Percentiles rank a stretch among this genome's conserved stretches.
phyloP scores from a whole-genome alignment of 2,888 invertebrate genomes.

The Cephus rjabovi region DNA sequence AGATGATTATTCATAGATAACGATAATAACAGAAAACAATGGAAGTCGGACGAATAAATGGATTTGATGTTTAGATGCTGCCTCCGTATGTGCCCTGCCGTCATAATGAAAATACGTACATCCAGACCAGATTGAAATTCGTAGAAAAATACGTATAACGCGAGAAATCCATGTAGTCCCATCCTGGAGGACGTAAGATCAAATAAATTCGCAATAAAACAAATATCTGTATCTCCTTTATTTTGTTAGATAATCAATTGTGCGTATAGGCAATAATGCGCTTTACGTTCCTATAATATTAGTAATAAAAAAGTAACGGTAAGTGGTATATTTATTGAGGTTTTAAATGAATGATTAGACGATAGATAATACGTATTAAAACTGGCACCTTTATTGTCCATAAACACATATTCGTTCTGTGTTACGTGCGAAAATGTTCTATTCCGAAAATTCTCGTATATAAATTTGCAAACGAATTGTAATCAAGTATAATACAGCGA shows the following conservation, averaged over 20 bases:
- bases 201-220: slow-evolving; percentile 48
- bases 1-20: slow-evolving; percentile 18
- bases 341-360: background rate
- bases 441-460: background rate
- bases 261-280: background rate
- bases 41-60: slow-evolving; percentile 49
- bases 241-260: background rate
- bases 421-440: background rate
- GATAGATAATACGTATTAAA: slow-evolving; percentile 14
- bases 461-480: background rate
- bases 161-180: slow-evolving; percentile 35
- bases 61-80: slow-evolving; percentile 58
- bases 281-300: background rate
- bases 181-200: slow-evolving; percentile 35
- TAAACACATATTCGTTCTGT: slow-evolving; percentile 22
- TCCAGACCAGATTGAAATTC: background rate
- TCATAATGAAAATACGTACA: slow-evolving; percentile 30
- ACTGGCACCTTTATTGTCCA: slow-evolving; percentile 29
- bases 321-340: background rate
- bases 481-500: background rate
- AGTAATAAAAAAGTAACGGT: background rate
- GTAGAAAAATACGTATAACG: background rate
- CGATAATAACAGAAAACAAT: slow-evolving; percentile 22
- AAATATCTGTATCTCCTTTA: slow-evolving; percentile 17
- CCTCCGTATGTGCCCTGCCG: slow-evolving; percentile 46